A percentile compares a stretch with the other conserved stretches of the same genome.
phyloP scores from a whole-genome alignment of 1,140 invertebrate species.

The Protaetia brevitarsis region DNA sequence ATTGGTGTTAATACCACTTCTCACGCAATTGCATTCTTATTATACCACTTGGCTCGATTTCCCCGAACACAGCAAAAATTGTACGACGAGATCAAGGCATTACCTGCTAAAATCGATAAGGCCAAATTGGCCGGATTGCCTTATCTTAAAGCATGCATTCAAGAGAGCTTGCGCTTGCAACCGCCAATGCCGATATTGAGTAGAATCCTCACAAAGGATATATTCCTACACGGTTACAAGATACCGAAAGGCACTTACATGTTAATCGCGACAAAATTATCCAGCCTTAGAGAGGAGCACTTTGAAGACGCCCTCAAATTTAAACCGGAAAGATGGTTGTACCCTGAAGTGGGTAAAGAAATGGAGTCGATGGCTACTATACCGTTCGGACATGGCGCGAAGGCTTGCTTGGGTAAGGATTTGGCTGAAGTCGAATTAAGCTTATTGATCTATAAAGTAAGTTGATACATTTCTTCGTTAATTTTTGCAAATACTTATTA shows the following conservation, averaged over 20 bases:
- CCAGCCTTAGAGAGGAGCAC: conserved; percentile 63
- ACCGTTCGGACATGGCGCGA: conserved; percentile 59
- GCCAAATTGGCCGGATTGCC: conserved; percentile 51
- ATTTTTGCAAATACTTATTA: background rate
- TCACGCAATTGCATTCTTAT: conserved; percentile 56
- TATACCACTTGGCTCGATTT: conserved; percentile 61
- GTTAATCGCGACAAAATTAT: conserved; percentile 67
- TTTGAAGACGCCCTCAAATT: conserved; percentile 69
- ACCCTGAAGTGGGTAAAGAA: conserved; percentile 43
- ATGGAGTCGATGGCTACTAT: conserved; percentile 55
- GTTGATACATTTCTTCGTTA: background rate
- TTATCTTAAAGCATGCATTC: conserved; percentile 66
- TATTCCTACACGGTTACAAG: conserved; percentile 58
- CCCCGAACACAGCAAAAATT: conserved; percentile 58
- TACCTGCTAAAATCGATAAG: conserved; percentile 43
- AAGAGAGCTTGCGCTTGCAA: conserved; percentile 62
- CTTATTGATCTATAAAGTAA: conserved; percentile 57
- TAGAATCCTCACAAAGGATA: conserved; percentile 62
- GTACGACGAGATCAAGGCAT: conserved; percentile 54
- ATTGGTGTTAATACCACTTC: conserved; percentile 53
- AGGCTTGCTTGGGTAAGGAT: conserved; percentile 58
- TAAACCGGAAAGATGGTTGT: conserved; percentile 68
- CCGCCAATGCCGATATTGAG: conserved; percentile 62
- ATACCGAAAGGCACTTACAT: conserved; percentile 65
- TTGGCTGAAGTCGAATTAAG: conserved; percentile 58